Base-by-base conservation (phyloP, 2,113 vertebrate genomes). In the Phasianus colchicus region DNA sequence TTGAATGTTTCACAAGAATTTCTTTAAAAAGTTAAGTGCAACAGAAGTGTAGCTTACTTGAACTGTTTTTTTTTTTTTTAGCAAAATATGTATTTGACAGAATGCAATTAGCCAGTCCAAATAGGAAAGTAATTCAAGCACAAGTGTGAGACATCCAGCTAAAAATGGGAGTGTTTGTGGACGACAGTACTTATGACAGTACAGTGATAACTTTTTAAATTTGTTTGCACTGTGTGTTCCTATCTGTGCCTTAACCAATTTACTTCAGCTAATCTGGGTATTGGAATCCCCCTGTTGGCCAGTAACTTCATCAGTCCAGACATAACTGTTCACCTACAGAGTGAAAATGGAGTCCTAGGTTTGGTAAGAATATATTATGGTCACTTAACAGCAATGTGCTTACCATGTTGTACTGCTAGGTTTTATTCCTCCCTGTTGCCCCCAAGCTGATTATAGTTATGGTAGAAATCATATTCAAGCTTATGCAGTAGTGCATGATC, bases 321-420 rank as follows among this genome's bases (percentile, higher is more conserved):
- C 82, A 99, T 99, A 95, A 99, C 98, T 20, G 99, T 99, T 63
- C 98, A 99, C 95, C 98, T 99, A 70, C 99, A 99, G 97, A 99
- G 99, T 96, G 99, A 99, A 98, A 99, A 99, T 96, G 99, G 99
- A 88, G 98, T 99, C 95, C 96, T 99, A 90, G 99, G 99, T 93
- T 97, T 99, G 99, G 99, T 99, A 98, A 99, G 99, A 79, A 52
- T 54, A 2, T 42, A 17, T 40, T 25, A 54, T 17, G 4, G 3
- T 86, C 47, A 14, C 14, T 83, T 95, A 10, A 34, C 1, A 71
- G 40, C 3, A 45, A 4, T 79, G 19, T 38, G 64, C 12, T 50
- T 66, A 54, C 13, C 18, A 83, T 66, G 4, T 18, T 58, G 29
- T 48, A 45, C 50, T 34, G 4, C 38, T 81, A 11, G 3, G 9